These are phyloP conservation scores for Diadema setosum DNA, from an alignment of 35 echinoderm and acorn worm species.

Conservation along the genomic window DNA sequence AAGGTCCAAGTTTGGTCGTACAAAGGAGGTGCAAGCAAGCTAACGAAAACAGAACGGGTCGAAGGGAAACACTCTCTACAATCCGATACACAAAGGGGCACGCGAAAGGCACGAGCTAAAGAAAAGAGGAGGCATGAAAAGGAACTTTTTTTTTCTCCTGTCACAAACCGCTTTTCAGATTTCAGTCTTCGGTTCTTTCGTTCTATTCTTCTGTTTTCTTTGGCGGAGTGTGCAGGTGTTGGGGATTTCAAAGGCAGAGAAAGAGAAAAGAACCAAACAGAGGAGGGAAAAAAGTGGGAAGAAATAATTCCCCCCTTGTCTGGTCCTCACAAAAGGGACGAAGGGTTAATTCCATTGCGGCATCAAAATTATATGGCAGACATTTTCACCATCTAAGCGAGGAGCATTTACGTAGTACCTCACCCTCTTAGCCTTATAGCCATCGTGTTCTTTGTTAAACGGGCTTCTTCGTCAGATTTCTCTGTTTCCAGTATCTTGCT, in stretches of 20 bases:
- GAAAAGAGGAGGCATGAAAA: too few relatives aligned
- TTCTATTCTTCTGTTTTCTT: conserved; percentile 1
- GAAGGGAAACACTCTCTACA: neutral
- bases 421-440: too few relatives aligned
- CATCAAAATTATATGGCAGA: too few relatives aligned
- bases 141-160: neutral
- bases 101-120: conserved; percentile 10
- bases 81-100: conserved; percentile 9
- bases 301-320: too few relatives aligned
- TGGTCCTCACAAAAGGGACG: too few relatives aligned
- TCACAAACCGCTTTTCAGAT: neutral
- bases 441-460: too few relatives aligned
- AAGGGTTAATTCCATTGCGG: too few relatives aligned
- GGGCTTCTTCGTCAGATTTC: too few relatives aligned
- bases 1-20: too few relatives aligned
- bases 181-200: neutral
- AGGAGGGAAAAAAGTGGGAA: neutral
- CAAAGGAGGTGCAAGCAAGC: neutral
- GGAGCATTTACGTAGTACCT: too few relatives aligned
- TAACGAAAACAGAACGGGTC: neutral
- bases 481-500: too few relatives aligned
- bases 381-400: too few relatives aligned
- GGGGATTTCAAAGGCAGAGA: neutral
- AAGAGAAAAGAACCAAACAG: neutral
- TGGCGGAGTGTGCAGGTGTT: neutral